Evolutionary conservation across 2,113 vertebrate genomes (phyloP), one percentile per base, ranked within the genome.

Genomic region (Bubo bubo): DNA sequence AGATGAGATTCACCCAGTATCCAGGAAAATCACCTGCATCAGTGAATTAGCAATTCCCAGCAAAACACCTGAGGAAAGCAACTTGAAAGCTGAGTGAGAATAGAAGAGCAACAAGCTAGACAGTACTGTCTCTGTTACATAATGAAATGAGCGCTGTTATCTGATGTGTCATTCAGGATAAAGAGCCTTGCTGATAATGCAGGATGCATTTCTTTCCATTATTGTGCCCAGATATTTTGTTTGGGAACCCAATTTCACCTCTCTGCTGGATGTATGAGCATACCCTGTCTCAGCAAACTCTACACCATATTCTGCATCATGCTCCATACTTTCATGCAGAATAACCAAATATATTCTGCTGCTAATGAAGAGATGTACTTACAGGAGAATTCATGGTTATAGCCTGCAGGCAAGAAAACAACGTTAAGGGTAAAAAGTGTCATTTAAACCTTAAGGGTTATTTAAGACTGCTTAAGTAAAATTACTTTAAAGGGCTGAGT

Each of bases 401-500:
- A 79, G 79, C 45, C 53, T 82, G 60, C 70, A 95, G 70, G 66
- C 47, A 94, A 68, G 70, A 90, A 93, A 88, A 86, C 56, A 91
- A 52, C 60, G 58, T 90, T 76, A 84, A 75, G 45, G 79, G 32
- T 60, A 91, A 89, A 75, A 32, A 68, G 22, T 37, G 20, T 53
- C 32, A 70, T 86, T 90, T 93, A 95, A 94, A 67, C 3, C 4
- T 67, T 88, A 74, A 93, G 56, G 64, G 10, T 85, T 96, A 85
- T 91, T 86, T 87, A 92, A 79, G 59, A 76, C 32, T 79, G 41
- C 47, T 83, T 32, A 68, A 85, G 16, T 68, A 92, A 95, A 93
- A 85, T 58, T 6, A 39, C 62, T 94, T 94, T 73, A 86, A 90
- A 93, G 50, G 34, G 62, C 58, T 93, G 52, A 93, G 22, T 94